Evolutionary conservation across 2,113 vertebrate genomes (phyloP).

Genomic region (Corvus cornix): DNA sequence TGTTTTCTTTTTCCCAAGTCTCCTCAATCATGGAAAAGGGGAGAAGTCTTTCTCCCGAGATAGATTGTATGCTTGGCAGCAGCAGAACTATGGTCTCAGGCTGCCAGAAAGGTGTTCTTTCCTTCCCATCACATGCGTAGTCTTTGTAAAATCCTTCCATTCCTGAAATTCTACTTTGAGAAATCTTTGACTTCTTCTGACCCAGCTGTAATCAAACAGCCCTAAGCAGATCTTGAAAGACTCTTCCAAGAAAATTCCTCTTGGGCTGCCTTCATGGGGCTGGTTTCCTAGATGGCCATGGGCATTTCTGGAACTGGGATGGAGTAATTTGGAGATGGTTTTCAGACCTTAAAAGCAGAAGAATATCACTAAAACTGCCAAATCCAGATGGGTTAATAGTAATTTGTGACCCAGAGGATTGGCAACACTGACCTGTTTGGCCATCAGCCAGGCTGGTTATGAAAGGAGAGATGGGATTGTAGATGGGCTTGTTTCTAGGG

Average conservation of each 20-base stretch:
- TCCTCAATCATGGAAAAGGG: not conserved
- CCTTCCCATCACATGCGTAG: not conserved
- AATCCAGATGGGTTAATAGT: not conserved
- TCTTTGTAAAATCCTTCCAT: not conserved
- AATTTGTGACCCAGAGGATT: not conserved
- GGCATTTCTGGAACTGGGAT: not conserved
- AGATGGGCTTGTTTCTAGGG: not conserved
- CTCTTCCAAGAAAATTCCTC: not conserved
- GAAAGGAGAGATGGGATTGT: not conserved
- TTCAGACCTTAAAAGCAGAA: not conserved
- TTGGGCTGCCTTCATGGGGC: not conserved
- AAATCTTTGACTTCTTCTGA: not conserved
- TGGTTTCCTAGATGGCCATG: not conserved
- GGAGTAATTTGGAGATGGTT: not conserved
- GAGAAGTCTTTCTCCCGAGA: not conserved
- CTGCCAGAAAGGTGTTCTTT: not conserved
- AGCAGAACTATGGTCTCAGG: not conserved
- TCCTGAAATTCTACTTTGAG: not conserved
- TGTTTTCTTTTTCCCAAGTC: not conserved
- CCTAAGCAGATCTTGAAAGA: not conserved
- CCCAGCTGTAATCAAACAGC: not conserved
- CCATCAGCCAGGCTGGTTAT: not conserved
- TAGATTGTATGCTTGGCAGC: not conserved
- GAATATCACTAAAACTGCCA: not conserved
- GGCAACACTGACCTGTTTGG: not conserved